Base-by-base conservation (phyloP, 2,888 invertebrate genomes). In the Drosophila formosana region DNA sequence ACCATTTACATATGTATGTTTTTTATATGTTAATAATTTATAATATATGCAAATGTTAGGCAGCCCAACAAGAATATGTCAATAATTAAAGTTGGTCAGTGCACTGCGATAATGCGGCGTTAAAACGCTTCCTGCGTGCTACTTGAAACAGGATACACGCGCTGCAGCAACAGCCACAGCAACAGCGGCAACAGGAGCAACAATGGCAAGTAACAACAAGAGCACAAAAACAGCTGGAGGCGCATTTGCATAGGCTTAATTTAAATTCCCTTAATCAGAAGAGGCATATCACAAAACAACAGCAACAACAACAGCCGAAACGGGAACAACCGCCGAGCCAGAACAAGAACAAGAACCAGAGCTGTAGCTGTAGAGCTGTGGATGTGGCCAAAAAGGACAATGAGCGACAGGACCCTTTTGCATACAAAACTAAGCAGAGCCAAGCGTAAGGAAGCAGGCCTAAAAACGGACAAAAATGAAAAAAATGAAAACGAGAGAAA, bases 191-290 rank as follows among this genome's bases (percentile, higher is more conserved):
- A 39, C 37, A 37, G 37, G 4, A 37, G 37, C 37, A n/a, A n/a
- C 37, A 37, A 37, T 37, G n/a, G 49, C 30, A 11, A 7, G 18
- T 11, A n/a, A 46, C 50, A 61, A 69, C 58, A 63, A 57, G 58
- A 66, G 34, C 56, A 51, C 41, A 56, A 69, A 70, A 85, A 80
- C 74, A 70, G 88, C 89, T 80, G 52, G 70, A 49, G 73, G 86
- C 82, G 80, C 75, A 89, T 86, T 89, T 85, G 89, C 89, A 85
- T 89, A 85, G 82, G 89, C 86, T 80, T 85, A 82, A 86, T 86
- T 89, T 88, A 85, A 86, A 86, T 89, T 89, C 86, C 72, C 86
- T 80, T 89, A 80, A 82, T 84, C 82, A 87, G 84, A 68, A 73
- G 84, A 68, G 72, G 76, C 68, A 73, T 70, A 79, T 75, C 76